Base-by-base conservation (phyloP, 2,888 invertebrate species). In the Alcis repandata region DNA sequence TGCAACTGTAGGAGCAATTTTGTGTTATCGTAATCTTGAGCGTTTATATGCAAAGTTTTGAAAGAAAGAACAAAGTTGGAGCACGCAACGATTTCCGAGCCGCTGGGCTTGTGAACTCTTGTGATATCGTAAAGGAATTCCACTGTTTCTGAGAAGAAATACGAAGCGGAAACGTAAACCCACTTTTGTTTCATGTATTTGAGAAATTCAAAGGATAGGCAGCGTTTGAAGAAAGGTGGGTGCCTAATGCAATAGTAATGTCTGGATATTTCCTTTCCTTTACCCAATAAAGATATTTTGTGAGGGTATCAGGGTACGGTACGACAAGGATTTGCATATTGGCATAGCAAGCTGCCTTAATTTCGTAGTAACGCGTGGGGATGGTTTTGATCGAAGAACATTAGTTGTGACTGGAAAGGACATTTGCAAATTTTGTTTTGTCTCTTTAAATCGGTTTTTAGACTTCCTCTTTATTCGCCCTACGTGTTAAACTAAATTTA, bases 331-430 rank as follows among this genome's bases (percentile, higher is more conserved):
- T 92, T 92, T 91, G 91, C 92, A 92, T 92, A 90, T 89, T 88
- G 86, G 88, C 82, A 82, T 83, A 82, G 85, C 88, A 88, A 88
- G 88, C 89, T 89, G 89, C 91, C 92, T 92, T 92, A 91, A 92
- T 92, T 92, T 90, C 74, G 78, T 70, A 80, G 84, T 90, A 90
- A 90, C 86, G 82, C 82, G 86, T 79, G 76, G 78, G 82, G 75
- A 80, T 75, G 75, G n/a, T 17, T 54, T 41, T 27, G 36, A 36
- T 19, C 45, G n/a, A 19, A 33, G 56, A 36, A 20, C 4, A 51
- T 51, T 11, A 19, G 3, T 36, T 17, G 13, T 22, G 10, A 11
- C 36, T 51, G 20, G 51, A 51, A 36, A 0, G 20, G 36, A 8
- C 20, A 20, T 15, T 48, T 8, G 4, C 10, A 1, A 33, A 22